phyloP scores from a whole-genome alignment of 2,888 invertebrate species.

The Andrena bucephala region DNA sequence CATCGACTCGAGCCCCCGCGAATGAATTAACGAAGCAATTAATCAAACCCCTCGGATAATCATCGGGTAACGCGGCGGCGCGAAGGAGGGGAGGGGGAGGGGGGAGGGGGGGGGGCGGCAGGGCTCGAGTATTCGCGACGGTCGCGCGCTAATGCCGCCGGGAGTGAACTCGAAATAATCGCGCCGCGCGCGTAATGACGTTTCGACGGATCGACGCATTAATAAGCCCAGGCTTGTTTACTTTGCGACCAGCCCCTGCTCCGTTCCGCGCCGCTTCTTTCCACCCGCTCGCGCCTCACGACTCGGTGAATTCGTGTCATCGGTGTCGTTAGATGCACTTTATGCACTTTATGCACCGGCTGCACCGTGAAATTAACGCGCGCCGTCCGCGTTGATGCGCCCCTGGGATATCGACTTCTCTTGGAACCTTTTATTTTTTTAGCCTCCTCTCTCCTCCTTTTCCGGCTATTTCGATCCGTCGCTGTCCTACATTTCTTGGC shows the following conservation, averaged over 20 bases:
- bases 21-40: constrained; percentile 68
- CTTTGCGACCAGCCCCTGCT: neutral
- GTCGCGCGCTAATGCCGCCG: constrained; percentile 34
- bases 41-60: constrained; percentile 70
- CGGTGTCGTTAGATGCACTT: constrained; percentile 10
- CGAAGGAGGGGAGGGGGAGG: no score
- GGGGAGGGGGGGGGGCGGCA: neutral
- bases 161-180: constrained; percentile 43
- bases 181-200: constrained; percentile 45
- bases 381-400: neutral
- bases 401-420: neutral
- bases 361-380: constrained; percentile 12
- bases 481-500: constrained; percentile 3
- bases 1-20: constrained; percentile 38
- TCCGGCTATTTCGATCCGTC: neutral
- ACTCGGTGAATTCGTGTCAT: constrained; percentile 7
- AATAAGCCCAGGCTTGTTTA: constrained; percentile 51
- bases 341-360: neutral
- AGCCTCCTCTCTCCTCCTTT: neutral
- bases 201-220: constrained; percentile 53
- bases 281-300: neutral
- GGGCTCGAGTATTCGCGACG: constrained; percentile 10
- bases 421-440: neutral
- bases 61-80: constrained; percentile 30
- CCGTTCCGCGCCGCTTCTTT: constrained; percentile 2